Percentiles rank a stretch among this genome's conserved stretches.
Evolutionary conservation across 2,888 invertebrate species (phyloP).

Genomic region (Phyllotreta striolata): DNA sequence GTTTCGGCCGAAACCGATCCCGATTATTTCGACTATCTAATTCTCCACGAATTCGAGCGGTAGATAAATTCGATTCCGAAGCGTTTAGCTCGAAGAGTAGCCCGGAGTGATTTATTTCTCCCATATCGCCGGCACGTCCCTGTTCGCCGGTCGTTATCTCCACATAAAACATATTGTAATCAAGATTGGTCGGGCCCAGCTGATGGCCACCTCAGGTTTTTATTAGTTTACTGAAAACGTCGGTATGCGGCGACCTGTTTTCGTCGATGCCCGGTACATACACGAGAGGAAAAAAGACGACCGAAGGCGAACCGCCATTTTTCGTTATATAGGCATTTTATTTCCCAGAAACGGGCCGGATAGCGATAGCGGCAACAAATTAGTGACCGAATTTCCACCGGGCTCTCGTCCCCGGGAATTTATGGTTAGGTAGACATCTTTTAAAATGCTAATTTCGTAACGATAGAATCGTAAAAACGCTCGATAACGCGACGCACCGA

Average conservation of each 20-base stretch:
- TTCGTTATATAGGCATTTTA: slow-evolving; percentile 40
- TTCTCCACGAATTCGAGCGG: too few species aligned
- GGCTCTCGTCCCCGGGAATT: slow-evolving; percentile 16
- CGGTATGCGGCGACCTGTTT: slow-evolving; percentile 38
- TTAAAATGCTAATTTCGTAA: slow-evolving; percentile 21
- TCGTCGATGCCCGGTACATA: too few species aligned
- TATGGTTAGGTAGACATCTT: slow-evolving; percentile 28
- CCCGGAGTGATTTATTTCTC: too few species aligned
- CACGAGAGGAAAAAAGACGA: slow-evolving; percentile 36
- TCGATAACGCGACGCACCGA: not conserved
- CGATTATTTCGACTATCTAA: too few species aligned
- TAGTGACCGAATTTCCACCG: slow-evolving; percentile 16
- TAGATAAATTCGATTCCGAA: too few species aligned
- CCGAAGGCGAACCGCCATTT: slow-evolving; percentile 43
- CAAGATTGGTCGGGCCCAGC: slow-evolving; percentile 34
- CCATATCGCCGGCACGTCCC: slow-evolving; percentile 26
- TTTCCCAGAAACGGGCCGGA: slow-evolving; percentile 24
- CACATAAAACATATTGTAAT: slow-evolving; percentile 35
- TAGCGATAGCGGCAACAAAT: slow-evolving; percentile 30
- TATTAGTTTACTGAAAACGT: slow-evolving; percentile 43
- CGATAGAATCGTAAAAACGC: slow-evolving; percentile 23
- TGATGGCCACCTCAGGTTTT: slow-evolving; percentile 40
- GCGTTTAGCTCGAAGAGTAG: too few species aligned
- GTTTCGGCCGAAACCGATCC: too few species aligned
- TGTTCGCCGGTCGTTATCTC: slow-evolving; percentile 30